Base-by-base conservation (phyloP, 2,888 invertebrate species). In the Mellilla xanthometata region DNA sequence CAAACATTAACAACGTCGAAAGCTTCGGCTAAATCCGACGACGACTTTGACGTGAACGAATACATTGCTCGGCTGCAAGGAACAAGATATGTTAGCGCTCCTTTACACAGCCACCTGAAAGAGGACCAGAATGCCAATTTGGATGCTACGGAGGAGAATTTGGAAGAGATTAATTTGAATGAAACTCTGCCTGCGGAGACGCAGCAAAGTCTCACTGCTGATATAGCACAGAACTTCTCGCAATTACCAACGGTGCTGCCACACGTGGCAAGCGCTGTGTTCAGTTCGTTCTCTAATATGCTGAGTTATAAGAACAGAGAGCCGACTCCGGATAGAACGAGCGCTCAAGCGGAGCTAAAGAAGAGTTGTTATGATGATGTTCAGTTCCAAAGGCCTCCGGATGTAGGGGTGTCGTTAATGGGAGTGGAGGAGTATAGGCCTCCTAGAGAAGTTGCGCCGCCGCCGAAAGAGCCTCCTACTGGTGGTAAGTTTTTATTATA, bases 271-370 rank as follows among this genome's bases (percentile, higher is more conserved):
- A 92, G 92, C 32, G 92, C 92, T 6, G 93, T 93, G 0, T 91
- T 93, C 53, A 92, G 91, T 22, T 93, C 93, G 0, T 91, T 92
- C 54, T 91, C 92, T 0, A 91, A 81, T 58, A 91, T 91, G 77
- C 58, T 89, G 35, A 87, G 57, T 40, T 68, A 78, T 62, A 89
- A 81, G 56, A 81, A 78, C 47, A 55, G 81, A 28, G 87, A 86
- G 26, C 79, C 72, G 32, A 80, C 80, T 0, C 81, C 82, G 13
- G 84, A 79, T 42, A 74, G 64, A 1, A 54, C 39, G 30, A 72
- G 46, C 52, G 28, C 34, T 8, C 19, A 26, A 9, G n/a, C 7
- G 15, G 32, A 34, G 19, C 40, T 27, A 10, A 33, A 7, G 32
- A 39, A 45, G 12, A 12, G 33, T 50, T 62, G 50, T 9, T 60